A percentile compares a stretch with the other conserved stretches of the same genome.
These are phyloP conservation scores for Aphaenogaster rudis DNA, from an alignment of 1,140 invertebrate genomes.

Conservation along the genomic window DNA sequence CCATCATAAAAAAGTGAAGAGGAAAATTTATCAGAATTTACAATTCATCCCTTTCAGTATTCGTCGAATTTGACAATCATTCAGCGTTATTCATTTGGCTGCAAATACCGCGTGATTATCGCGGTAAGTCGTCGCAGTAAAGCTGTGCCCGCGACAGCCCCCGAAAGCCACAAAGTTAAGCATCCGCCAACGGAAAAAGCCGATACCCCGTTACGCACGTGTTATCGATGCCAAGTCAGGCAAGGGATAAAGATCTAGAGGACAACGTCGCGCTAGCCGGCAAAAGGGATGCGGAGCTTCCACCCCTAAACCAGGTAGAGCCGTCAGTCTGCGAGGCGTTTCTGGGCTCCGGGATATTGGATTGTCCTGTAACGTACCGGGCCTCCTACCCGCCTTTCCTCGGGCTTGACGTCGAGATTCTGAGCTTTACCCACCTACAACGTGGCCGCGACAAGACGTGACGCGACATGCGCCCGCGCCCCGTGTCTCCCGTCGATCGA, in stretches of 20 bases:
- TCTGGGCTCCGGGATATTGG: conserved; percentile 73
- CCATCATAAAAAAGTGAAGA: background rate
- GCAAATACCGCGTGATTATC: background rate
- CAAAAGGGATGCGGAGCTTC: conserved; percentile 59
- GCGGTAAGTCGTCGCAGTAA: background rate
- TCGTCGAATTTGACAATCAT: background rate
- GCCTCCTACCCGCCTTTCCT: conserved; percentile 58
- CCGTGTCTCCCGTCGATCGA: conserved; percentile 55
- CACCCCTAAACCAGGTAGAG: conserved; percentile 51
- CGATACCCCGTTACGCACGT: background rate
- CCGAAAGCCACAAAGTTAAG: background rate
- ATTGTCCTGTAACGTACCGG: conserved; percentile 77
- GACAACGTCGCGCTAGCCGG: conserved; percentile 55
- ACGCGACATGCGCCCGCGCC: conserved; percentile 57
- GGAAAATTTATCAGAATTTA: background rate
- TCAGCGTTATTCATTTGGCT: background rate
- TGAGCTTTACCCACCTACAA: conserved; percentile 63
- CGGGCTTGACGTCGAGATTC: conserved; percentile 59
- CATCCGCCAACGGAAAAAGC: background rate
- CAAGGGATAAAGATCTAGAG: conserved; percentile 53
- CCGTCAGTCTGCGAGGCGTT: conserved; percentile 70
- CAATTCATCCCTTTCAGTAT: background rate
- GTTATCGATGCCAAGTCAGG: conserved; percentile 32
- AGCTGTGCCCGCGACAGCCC: background rate
- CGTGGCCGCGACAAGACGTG: conserved; percentile 58